Evolutionary conservation across 2,797 vertebrate species (phyloP).

Genomic region (Tenualosa thibaudeaui): DNA sequence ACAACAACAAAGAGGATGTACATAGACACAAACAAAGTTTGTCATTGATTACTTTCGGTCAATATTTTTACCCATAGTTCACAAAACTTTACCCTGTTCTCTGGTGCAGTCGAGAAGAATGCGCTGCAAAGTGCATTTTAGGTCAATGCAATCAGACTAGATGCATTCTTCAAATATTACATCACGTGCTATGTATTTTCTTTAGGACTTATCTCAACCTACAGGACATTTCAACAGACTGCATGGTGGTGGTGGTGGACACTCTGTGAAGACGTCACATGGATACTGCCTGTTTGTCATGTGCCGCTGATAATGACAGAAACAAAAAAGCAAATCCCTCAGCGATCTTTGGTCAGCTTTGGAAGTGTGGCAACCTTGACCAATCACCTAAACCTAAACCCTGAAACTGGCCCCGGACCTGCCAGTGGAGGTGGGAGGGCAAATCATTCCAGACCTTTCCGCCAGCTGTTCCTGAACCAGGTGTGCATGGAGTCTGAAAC

Average conservation of each 20-base stretch:
- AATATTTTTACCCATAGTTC: not conserved
- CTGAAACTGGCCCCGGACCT: not conserved
- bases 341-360: slow-evolving; percentile 2
- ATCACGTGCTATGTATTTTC: not conserved
- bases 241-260: not conserved
- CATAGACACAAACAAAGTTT: not conserved
- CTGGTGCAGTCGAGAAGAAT: not conserved
- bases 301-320: not conserved
- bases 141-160: not conserved
- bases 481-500: not conserved
- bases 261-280: not conserved
- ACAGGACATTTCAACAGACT: not conserved
- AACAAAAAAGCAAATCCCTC: not conserved
- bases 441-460: not conserved
- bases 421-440: not conserved
- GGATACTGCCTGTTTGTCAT: not conserved
- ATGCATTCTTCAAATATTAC: not conserved
- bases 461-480: not conserved
- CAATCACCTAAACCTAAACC: not conserved
- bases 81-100: not conserved
- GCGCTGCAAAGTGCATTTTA: not conserved
- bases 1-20: not conserved
- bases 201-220: not conserved
- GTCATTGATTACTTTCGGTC: not conserved
- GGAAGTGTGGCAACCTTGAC: not conserved